Evolutionary conservation across 1,140 invertebrate genomes (phyloP), one percentile per base, ranked within the genome.

Genomic region (Saxidomus purpurata): DNA sequence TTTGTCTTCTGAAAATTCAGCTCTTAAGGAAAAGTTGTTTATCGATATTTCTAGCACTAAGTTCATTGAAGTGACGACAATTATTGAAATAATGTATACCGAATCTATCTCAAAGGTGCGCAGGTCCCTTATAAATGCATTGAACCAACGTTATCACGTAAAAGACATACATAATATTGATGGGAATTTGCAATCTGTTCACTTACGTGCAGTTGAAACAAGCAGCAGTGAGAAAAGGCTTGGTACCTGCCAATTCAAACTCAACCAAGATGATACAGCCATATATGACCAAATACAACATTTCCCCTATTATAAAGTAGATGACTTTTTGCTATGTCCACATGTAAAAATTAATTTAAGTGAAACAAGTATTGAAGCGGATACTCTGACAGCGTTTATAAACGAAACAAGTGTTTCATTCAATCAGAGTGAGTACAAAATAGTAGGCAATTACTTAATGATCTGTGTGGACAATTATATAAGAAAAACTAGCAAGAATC

Each of bases 231-330:
- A n/a, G n/a, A n/a, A n/a, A n/a, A n/a, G n/a, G n/a, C n/a, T n/a
- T n/a, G n/a, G n/a, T n/a, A n/a, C n/a, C n/a, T n/a, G n/a, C n/a
- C n/a, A n/a, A n/a, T n/a, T n/a, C n/a, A n/a, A n/a, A n/a, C n/a
- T n/a, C n/a, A n/a, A n/a, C n/a, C n/a, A n/a, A n/a, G n/a, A n/a
- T n/a, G n/a, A n/a, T n/a, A n/a, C n/a, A n/a, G n/a, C n/a, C n/a
- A n/a, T n/a, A n/a, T n/a, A n/a, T n/a, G n/a, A n/a, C n/a, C n/a
- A 8, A 28, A 40, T 4, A 90, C 89, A 3, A 38, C 86, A 15
- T 52, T 67, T 67, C n/a, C 43, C 52, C 15, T 89, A 25, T 69
- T 80, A 25, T 40, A 55, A 15, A 55, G 52, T 55, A 9, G 61
- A 67, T 17, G 31, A n/a, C 3, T 67, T 67, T 31, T 31, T 67